A percentile compares a stretch with the other conserved stretches of the same genome.
Conservation (phyloP, 2,113 vertebrate genomes). For the Setophaga coronata region DNA sequence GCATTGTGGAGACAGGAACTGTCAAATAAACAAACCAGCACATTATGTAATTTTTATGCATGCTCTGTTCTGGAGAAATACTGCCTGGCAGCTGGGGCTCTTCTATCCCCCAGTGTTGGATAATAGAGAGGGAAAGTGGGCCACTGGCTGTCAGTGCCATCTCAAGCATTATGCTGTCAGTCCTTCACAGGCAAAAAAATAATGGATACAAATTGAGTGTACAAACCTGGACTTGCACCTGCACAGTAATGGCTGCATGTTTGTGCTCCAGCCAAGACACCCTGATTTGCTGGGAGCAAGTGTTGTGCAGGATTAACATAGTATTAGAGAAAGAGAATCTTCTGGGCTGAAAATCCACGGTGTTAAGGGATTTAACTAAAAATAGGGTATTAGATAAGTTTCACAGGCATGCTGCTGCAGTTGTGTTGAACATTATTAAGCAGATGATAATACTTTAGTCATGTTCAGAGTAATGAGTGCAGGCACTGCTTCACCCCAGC, state of each 20-base stretch:
- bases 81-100: constrained; percentile 15
- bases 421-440: constrained; percentile 22
- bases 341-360: constrained; percentile 10
- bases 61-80: background rate
- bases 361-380: constrained; percentile 58
- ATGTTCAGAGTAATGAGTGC: background rate
- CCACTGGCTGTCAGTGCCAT: background rate
- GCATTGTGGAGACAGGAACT: background rate
- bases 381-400: constrained; percentile 18
- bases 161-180: background rate
- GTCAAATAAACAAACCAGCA: background rate
- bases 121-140: background rate
- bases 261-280: background rate
- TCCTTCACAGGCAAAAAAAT: background rate
- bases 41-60: constrained; percentile 5
- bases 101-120: background rate
- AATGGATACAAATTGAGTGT: background rate
- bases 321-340: constrained; percentile 40
- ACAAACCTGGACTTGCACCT: background rate
- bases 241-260: background rate
- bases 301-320: background rate
- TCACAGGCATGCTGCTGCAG: background rate
- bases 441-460: background rate
- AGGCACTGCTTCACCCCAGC: background rate
- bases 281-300: background rate